A percentile compares a stretch with the other conserved stretches of the same genome.
Evolutionary conservation across 92 coral and sea anemone genomes (phyloP).

Genomic region (Actinostola sp.): DNA sequence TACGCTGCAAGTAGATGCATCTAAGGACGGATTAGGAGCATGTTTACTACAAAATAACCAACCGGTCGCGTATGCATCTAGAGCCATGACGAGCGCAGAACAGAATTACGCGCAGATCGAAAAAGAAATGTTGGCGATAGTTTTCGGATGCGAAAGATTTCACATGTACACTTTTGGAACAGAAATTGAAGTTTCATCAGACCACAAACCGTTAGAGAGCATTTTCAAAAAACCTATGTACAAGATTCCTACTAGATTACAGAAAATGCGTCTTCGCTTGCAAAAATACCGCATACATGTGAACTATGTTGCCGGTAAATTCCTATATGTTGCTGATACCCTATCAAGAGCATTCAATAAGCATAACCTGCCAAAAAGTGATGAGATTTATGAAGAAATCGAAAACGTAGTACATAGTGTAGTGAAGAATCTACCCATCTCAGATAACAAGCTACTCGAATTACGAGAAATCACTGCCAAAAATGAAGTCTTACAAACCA

Average conservation of each 20-base stretch:
- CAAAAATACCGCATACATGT: slow-evolving; percentile 27
- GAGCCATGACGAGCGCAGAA: background rate
- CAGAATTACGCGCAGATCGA: slow-evolving; percentile 33
- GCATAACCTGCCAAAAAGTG: slow-evolving; percentile 7
- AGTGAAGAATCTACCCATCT: slow-evolving; percentile 8
- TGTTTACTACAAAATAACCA: slow-evolving; percentile 1
- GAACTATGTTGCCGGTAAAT: slow-evolving; percentile 32
- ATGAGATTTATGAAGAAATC: slow-evolving; percentile 9
- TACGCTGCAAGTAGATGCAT: slow-evolving; percentile 25
- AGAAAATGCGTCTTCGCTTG: slow-evolving; percentile 32
- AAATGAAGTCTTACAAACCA: slow-evolving; percentile 3
- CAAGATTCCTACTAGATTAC: slow-evolving; percentile 33
- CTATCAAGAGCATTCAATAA: slow-evolving; percentile 28
- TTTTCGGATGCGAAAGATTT: slow-evolving; percentile 31
- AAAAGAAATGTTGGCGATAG: slow-evolving; percentile 32
- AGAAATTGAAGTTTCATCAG: slow-evolving; percentile 33
- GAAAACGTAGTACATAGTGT: slow-evolving; percentile 7
- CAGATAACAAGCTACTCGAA: background rate
- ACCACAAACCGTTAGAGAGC: slow-evolving; percentile 43
- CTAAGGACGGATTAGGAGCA: slow-evolving; percentile 8
- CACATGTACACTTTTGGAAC: slow-evolving; percentile 20
- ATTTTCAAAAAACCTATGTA: slow-evolving; percentile 30
- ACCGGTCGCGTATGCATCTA: slow-evolving; percentile 15
- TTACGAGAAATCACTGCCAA: slow-evolving; percentile 3
- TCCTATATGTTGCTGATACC: slow-evolving; percentile 34